Percentiles rank a stretch among this genome's conserved stretches.
Conservation (phyloP, 2,888 invertebrate genomes). For the Drosophila conformis region DNA sequence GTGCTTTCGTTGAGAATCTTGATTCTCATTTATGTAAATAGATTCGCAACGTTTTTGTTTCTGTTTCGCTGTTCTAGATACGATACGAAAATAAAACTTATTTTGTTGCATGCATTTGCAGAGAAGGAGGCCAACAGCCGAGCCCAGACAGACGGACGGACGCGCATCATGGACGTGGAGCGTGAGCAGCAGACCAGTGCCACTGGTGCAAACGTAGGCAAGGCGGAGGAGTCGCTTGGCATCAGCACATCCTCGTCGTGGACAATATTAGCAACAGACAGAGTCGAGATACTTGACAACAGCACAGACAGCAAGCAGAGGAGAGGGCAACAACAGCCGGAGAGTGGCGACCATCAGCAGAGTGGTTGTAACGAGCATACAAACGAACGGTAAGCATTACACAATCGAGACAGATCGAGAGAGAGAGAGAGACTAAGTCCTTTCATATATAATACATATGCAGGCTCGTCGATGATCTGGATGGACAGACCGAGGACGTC, state of each 20-base stretch:
- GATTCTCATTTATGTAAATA: neutral
- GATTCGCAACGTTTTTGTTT: neutral
- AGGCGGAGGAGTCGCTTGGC: slow-evolving; percentile 58
- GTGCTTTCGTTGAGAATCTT: neutral
- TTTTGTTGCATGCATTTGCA: slow-evolving; percentile 25
- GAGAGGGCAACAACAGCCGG: neutral
- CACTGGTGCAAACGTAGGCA: slow-evolving; percentile 20
- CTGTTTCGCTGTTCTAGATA: neutral
- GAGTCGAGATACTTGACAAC: slow-evolving; percentile 44
- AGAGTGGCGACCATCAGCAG: neutral
- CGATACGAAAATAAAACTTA: slow-evolving; percentile 23
- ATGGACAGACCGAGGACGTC: slow-evolving; percentile 76
- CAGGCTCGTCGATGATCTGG: slow-evolving; percentile 49
- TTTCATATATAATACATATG: slow-evolving; percentile 26
- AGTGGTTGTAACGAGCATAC: slow-evolving; percentile 35
- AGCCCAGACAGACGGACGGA: neutral
- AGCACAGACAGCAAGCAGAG: slow-evolving; percentile 14
- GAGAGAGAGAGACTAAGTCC: neutral
- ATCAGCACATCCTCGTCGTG: slow-evolving; percentile 81
- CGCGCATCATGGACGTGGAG: slow-evolving; percentile 27
- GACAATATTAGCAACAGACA: slow-evolving; percentile 77
- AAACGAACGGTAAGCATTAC: slow-evolving; percentile 48
- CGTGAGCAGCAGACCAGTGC: slow-evolving; percentile 12
- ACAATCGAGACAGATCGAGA: neutral
- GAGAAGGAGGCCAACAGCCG: slow-evolving; percentile 26